Conservation (phyloP, 2,113 vertebrate species). For the Parotia lawesii region DNA sequence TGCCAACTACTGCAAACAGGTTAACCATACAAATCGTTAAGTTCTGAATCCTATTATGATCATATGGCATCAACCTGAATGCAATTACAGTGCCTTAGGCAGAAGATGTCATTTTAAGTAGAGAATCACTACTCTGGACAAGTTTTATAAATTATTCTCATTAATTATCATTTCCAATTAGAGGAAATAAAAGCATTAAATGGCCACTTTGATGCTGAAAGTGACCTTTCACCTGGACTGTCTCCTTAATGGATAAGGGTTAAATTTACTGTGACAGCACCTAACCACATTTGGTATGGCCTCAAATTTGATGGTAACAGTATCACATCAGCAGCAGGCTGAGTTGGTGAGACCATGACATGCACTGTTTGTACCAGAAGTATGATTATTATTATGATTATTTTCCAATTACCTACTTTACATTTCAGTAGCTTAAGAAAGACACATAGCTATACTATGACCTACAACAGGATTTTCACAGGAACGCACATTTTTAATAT, state of each 20-base stretch:
- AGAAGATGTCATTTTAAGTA: slow-evolving; percentile 69
- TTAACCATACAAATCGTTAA: slow-evolving; percentile 70
- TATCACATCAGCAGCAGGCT: slow-evolving; percentile 21
- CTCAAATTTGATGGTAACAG: slow-evolving; percentile 20
- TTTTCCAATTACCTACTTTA: slow-evolving; percentile 50
- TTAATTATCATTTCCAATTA: slow-evolving; percentile 79
- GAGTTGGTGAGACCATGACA: slow-evolving; percentile 31
- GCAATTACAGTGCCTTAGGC: slow-evolving; percentile 39
- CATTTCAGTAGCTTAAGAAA: slow-evolving; percentile 52
- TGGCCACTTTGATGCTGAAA: slow-evolving; percentile 70
- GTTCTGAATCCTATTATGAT: slow-evolving; percentile 76
- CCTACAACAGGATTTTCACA: slow-evolving; percentile 27
- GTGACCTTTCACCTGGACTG: slow-evolving; percentile 69
- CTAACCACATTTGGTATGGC: slow-evolving; percentile 74
- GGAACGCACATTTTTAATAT: slow-evolving; percentile 12
- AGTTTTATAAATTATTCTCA: slow-evolving; percentile 74
- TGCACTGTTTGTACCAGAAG: not conserved
- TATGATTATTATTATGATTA: slow-evolving; percentile 7
- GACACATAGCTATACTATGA: slow-evolving; percentile 6
- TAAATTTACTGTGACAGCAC: slow-evolving; percentile 80
- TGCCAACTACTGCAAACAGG: slow-evolving; percentile 59
- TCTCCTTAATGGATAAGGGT: slow-evolving; percentile 75
- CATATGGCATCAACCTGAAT: slow-evolving; percentile 62
- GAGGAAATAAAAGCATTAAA: slow-evolving; percentile 75
- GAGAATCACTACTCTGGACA: slow-evolving; percentile 72